phyloP scores from a whole-genome alignment of 2,888 invertebrate species.

The Xylocampa areola region DNA sequence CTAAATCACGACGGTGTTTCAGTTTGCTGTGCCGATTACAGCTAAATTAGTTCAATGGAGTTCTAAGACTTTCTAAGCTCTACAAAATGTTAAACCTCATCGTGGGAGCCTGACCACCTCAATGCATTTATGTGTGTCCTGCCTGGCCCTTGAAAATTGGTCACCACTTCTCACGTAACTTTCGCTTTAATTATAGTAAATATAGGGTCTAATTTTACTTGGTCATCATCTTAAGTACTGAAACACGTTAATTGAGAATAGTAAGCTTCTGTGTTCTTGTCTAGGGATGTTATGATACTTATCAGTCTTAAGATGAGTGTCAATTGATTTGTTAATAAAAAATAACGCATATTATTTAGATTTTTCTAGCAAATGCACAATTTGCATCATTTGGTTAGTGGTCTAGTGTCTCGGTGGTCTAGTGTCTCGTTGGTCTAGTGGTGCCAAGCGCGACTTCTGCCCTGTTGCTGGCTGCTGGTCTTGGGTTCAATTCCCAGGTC shows the following conservation, averaged over 20 bases:
- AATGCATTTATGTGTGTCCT: conserved; percentile 74
- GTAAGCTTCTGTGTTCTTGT: conserved; percentile 45
- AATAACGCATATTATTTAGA: too few relatives aligned
- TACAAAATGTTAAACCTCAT: conserved; percentile 62
- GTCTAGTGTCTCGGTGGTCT: too few relatives aligned
- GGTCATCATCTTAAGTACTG: conserved; percentile 2
- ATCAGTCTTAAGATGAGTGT: conserved; percentile 58
- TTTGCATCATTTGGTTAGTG: too few relatives aligned
- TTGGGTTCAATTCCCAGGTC: too few relatives aligned
- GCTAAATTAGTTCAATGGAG: not conserved
- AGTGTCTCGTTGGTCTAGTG: too few relatives aligned
- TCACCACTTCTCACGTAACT: conserved; percentile 11
- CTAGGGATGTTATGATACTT: conserved; percentile 36
- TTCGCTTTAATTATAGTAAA: rapidly evolving
- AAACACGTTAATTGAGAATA: conserved; percentile 66
- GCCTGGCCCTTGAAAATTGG: conserved; percentile 60
- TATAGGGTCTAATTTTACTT: conserved; percentile 23
- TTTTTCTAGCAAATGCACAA: too few relatives aligned
- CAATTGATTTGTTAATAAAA: conserved; percentile 65
- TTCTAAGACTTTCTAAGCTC: conserved; percentile 51
- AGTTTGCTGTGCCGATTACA: too few relatives aligned
- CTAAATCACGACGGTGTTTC: too few relatives aligned
- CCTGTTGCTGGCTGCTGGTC: too few relatives aligned
- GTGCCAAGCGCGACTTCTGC: too few relatives aligned
- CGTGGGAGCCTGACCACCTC: conserved; percentile 86